These are phyloP conservation scores for Dipodomys ordii DNA, from an alignment of 2,113 vertebrate species.

Conservation along the genomic window DNA sequence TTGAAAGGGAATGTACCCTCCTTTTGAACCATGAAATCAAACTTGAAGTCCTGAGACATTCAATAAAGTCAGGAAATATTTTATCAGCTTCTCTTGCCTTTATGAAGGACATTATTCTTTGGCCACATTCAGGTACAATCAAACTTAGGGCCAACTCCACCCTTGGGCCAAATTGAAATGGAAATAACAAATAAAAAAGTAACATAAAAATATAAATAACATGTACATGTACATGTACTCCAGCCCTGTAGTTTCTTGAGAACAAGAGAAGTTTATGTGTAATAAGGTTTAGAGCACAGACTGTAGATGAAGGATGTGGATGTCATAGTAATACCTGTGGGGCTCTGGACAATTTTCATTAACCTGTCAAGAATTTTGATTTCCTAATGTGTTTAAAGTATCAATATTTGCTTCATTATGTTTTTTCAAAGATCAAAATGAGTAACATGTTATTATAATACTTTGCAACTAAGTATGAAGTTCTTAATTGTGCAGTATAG, in stretches of 20 bases:
- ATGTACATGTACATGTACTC: not conserved
- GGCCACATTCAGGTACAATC: not conserved
- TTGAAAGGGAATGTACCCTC: not conserved
- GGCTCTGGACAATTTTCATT: not conserved
- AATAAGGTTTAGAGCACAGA: not conserved
- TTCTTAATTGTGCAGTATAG: not conserved
- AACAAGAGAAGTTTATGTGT: not conserved
- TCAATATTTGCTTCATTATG: not conserved
- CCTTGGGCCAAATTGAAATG: not conserved
- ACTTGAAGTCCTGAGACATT: not conserved
- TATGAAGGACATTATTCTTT: not conserved
- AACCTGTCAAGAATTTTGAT: constrained; percentile 3
- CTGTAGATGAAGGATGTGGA: not conserved
- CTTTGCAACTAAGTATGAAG: constrained; percentile 23
- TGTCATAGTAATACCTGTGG: not conserved
- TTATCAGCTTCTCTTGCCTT: not conserved
- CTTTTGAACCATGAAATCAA: constrained; percentile 47
- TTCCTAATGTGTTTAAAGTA: constrained; percentile 14
- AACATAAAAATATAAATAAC: not conserved
- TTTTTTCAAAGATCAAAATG: constrained; percentile 36
- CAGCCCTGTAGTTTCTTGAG: not conserved
- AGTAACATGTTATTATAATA: not conserved
- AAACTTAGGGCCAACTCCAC: not conserved
- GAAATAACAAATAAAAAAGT: not conserved
- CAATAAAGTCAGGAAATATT: not conserved